These are phyloP conservation scores for Julus scandinavius DNA, from an alignment of 2,888 invertebrate species.

Conservation along the genomic window DNA sequence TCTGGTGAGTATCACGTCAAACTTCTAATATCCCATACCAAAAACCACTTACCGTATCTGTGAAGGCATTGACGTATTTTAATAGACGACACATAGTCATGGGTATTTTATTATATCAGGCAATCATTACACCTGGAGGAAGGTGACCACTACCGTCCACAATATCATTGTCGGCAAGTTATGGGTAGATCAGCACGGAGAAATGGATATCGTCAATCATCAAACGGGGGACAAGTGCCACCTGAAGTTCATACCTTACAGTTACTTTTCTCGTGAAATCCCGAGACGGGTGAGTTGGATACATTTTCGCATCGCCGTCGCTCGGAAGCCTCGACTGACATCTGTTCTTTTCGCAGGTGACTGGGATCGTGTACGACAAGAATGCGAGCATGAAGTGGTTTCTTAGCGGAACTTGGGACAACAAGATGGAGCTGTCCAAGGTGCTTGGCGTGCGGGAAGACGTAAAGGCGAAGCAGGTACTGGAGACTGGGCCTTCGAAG, in stretches of 20 bases:
- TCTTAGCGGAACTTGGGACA: constrained; percentile 92
- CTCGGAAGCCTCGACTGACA: not conserved
- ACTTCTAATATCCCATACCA: not conserved
- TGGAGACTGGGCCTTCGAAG: constrained; percentile 89
- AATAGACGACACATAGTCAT: not conserved
- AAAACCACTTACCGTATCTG: not conserved
- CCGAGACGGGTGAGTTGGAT: constrained; percentile 81
- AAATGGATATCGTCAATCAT: constrained; percentile 96
- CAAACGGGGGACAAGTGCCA: constrained; percentile 92
- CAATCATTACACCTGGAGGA: constrained; percentile 96
- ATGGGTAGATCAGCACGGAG: constrained; percentile 99
- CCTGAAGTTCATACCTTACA: constrained; percentile 97
- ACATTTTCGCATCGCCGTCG: not conserved
- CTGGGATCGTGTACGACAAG: constrained; percentile 74
- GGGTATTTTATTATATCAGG: constrained; percentile 64
- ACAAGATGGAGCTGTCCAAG: constrained; percentile 91
- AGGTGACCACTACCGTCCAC: constrained; percentile 98
- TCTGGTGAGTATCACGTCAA: constrained; percentile 63
- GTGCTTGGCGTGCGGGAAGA: constrained; percentile 77
- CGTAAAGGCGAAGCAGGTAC: constrained; percentile 81
- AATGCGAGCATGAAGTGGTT: constrained; percentile 73
- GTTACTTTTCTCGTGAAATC: constrained; percentile 96
- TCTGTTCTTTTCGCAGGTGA: constrained; percentile 70
- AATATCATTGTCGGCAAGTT: constrained; percentile 99
- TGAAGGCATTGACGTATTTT: not conserved